Evolutionary conservation across 2,888 invertebrate genomes (phyloP).

Genomic region (Ennomos quercinarius): DNA sequence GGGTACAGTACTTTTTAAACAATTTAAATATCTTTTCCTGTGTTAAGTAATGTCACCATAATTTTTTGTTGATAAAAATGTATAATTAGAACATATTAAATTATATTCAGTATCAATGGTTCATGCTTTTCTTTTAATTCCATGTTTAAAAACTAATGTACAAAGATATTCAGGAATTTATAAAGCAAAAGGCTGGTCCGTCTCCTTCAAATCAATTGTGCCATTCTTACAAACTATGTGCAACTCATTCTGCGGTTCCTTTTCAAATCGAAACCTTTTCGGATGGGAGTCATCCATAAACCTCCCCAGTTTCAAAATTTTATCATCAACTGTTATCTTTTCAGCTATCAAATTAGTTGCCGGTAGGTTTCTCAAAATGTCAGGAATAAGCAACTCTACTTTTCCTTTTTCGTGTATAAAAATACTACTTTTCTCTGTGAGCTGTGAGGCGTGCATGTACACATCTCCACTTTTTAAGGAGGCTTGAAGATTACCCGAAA

Average conservation of each 20-base stretch:
- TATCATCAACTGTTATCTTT: constrained; percentile 78
- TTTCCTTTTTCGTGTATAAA: constrained; percentile 82
- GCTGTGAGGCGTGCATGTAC: constrained; percentile 73
- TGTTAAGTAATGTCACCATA: too few species aligned
- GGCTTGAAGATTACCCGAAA: constrained; percentile 75
- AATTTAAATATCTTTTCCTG: too few species aligned
- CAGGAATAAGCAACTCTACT: constrained; percentile 74
- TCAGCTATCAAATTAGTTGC: constrained; percentile 80
- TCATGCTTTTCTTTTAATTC: too few species aligned
- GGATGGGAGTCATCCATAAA: constrained; percentile 81
- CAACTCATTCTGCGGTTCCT: constrained; percentile 73
- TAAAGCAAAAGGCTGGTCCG: constrained; percentile 68
- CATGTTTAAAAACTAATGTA: too few species aligned
- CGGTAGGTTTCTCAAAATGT: constrained; percentile 74
- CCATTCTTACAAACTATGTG: constrained; percentile 83
- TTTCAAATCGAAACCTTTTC: constrained; percentile 76
- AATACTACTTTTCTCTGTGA: constrained; percentile 78
- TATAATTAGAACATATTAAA: too few species aligned
- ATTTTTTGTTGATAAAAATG: too few species aligned
- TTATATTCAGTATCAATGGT: too few species aligned
- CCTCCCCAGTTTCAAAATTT: constrained; percentile 74
- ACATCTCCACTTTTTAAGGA: constrained; percentile 80
- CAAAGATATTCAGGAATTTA: constrained; percentile 41
- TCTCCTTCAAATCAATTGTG: constrained; percentile 77
- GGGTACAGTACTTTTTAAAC: too few species aligned